phyloP scores from a whole-genome alignment of 2,113 vertebrate species.

The Grammomys surdaster region DNA sequence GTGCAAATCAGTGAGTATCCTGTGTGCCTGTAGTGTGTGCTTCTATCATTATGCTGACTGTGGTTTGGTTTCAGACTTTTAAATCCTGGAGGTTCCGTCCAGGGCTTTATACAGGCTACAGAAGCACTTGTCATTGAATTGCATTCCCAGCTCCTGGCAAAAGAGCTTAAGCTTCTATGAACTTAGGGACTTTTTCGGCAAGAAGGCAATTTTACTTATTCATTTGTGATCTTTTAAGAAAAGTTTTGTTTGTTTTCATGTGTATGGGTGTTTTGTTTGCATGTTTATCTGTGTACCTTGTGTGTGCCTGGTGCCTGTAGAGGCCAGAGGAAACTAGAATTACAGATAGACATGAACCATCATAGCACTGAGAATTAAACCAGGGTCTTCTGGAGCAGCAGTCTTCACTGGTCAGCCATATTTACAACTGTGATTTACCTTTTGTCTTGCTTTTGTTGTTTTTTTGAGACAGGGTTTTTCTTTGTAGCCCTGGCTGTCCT shows the following conservation, averaged over 20 bases:
- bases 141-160: not conserved
- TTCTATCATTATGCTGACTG: not conserved
- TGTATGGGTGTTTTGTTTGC: not conserved
- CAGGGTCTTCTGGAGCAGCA: not conserved
- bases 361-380: not conserved
- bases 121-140: not conserved
- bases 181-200: not conserved
- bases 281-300: not conserved
- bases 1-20: not conserved
- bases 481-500: not conserved
- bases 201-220: constrained; percentile 12
- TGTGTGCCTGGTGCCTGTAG: not conserved
- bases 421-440: not conserved
- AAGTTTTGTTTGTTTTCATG: not conserved
- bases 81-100: not conserved
- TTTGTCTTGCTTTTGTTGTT: not conserved
- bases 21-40: not conserved
- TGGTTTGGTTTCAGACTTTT: not conserved
- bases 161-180: not conserved
- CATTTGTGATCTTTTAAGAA: constrained; percentile 41
- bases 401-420: not conserved
- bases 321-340: not conserved
- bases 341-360: not conserved
- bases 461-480: not conserved
- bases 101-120: not conserved